phyloP scores from a whole-genome alignment of 2,888 invertebrate species.

The Idaea dimidiata region DNA sequence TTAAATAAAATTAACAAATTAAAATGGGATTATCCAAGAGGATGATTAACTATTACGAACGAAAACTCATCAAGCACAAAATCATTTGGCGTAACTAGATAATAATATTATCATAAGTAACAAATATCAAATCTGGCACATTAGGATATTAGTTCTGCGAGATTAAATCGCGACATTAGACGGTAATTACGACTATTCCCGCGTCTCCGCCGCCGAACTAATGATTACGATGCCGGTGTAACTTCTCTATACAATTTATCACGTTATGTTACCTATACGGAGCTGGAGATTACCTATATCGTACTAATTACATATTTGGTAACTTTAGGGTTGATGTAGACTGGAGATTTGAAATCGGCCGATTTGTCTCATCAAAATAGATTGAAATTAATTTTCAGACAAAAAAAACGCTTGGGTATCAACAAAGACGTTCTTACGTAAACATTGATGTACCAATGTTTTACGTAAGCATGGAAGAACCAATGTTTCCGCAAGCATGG shows the following conservation, averaged over 20 bases:
- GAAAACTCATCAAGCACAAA: not conserved
- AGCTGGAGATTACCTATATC: not conserved
- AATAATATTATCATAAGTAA: not conserved
- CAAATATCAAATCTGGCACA: not conserved
- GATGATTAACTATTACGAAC: not conserved
- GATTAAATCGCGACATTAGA: not conserved
- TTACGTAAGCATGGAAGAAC: too few relatives aligned
- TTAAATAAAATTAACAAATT: too few relatives aligned
- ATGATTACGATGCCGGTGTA: not conserved
- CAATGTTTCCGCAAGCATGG: too few relatives aligned
- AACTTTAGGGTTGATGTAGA: not conserved
- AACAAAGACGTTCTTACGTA: too few relatives aligned
- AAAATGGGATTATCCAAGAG: too few relatives aligned
- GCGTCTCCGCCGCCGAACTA: not conserved
- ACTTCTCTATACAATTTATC: not conserved
- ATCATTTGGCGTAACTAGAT: not conserved
- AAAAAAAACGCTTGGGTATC: too few relatives aligned
- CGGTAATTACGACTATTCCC: not conserved
- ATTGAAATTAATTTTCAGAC: too few relatives aligned
- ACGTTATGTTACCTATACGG: not conserved
- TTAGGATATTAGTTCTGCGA: not conserved
- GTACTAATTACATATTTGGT: not conserved
- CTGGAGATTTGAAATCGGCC: not conserved
- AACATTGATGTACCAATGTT: too few relatives aligned
- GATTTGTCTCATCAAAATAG: too few relatives aligned